phyloP scores from a whole-genome alignment of 2,888 invertebrate species.

The Urechis unicinctus region DNA sequence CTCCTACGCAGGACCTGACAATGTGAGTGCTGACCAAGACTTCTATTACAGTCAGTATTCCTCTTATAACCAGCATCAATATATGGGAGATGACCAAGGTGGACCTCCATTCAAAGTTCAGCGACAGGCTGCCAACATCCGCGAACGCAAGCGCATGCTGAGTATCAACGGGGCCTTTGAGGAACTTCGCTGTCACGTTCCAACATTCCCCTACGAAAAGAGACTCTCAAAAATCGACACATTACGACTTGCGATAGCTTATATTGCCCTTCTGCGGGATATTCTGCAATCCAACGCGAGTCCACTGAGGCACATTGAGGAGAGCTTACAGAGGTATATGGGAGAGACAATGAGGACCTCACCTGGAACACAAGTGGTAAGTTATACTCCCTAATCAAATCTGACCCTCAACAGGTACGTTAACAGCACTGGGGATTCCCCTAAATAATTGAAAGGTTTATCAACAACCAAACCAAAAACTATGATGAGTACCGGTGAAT shows the following conservation, averaged over 20 bases:
- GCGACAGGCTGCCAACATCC: slow-evolving; percentile 84
- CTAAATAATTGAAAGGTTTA: too few species aligned
- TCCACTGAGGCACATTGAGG: slow-evolving; percentile 87
- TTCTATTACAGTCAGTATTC: too few species aligned
- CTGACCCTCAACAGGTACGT: too few species aligned
- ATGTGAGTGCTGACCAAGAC: too few species aligned
- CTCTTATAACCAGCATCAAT: too few species aligned
- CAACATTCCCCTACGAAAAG: slow-evolving; percentile 98
- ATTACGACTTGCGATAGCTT: slow-evolving; percentile 78
- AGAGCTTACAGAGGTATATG: slow-evolving; percentile 1
- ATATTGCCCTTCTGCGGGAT: slow-evolving; percentile 63
- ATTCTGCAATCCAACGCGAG: slow-evolving; percentile 74
- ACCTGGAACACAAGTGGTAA: slow-evolving; percentile 95
- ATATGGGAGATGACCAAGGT: too few species aligned
- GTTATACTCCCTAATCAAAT: too few species aligned
- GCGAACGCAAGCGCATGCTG: slow-evolving; percentile 96
- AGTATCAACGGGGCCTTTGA: slow-evolving; percentile 91
- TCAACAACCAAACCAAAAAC: too few species aligned
- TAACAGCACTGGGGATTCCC: too few species aligned
- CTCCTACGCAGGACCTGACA: too few species aligned
- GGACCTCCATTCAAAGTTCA: slow-evolving; percentile 65
- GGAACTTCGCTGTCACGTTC: slow-evolving; percentile 93
- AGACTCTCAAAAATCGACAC: slow-evolving; percentile 98
- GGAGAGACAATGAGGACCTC: slow-evolving; percentile 40
- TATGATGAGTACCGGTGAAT: too few species aligned